phyloP scores from a whole-genome alignment of 2,797 vertebrate genomes.

The Coendou prehensilis region DNA sequence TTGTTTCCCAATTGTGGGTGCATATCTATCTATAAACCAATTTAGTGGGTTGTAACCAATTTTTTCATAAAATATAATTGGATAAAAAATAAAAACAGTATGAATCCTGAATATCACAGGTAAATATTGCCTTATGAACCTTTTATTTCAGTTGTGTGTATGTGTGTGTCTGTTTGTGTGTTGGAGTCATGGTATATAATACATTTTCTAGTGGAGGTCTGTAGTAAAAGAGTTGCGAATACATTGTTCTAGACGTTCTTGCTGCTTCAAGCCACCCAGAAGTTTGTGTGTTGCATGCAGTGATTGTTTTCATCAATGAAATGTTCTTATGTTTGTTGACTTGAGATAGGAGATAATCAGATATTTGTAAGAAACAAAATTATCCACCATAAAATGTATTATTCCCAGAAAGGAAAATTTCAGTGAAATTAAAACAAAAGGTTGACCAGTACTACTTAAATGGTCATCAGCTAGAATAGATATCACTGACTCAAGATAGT shows the following conservation, averaged over 20 bases:
- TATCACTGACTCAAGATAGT: not conserved
- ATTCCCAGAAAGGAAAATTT: slow-evolving; percentile 8
- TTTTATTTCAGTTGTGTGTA: not conserved
- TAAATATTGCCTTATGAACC: not conserved
- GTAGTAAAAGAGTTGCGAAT: not conserved
- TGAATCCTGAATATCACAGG: not conserved
- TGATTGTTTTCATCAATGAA: slow-evolving; percentile 28
- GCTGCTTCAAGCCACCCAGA: not conserved
- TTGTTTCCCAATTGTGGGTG: not conserved
- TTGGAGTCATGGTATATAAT: not conserved
- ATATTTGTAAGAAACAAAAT: not conserved
- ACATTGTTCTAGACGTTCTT: not conserved
- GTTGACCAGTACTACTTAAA: not conserved
- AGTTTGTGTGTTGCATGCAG: not conserved
- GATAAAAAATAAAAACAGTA: slow-evolving; percentile 33
- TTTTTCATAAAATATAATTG: slow-evolving; percentile 16
- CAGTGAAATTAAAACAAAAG: not conserved
- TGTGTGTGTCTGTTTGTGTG: not conserved
- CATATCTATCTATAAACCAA: not conserved
- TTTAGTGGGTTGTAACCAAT: not conserved
- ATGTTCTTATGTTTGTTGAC: not conserved
- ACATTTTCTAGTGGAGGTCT: not conserved
- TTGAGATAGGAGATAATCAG: not conserved
- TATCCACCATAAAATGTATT: not conserved
- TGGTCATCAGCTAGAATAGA: not conserved